Percentiles rank a stretch among this genome's conserved stretches.
Evolutionary conservation across 2,797 vertebrate genomes (phyloP).

Genomic region (Sebastes trivittatus): DNA sequence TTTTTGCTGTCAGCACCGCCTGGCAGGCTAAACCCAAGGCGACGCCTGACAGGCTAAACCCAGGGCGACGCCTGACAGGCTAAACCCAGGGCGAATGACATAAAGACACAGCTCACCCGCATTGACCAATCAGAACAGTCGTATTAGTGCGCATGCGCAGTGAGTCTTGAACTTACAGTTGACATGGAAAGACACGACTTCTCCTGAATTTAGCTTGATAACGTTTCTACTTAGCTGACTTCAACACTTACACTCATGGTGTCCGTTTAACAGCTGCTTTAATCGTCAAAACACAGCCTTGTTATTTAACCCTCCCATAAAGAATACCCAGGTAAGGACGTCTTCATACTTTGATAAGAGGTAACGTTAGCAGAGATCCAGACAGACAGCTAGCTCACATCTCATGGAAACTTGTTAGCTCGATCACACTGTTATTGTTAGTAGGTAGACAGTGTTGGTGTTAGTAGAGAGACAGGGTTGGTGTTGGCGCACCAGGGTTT

Average conservation of each 20-base stretch:
- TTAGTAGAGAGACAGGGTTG: not conserved
- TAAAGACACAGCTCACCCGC: rapidly evolving
- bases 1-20: not conserved
- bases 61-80: not conserved
- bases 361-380: not conserved
- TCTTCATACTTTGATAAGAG: conserved; percentile 6
- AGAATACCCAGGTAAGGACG: conserved; percentile 56
- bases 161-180: not conserved
- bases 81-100: not conserved
- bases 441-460: not conserved
- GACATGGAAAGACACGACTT: conserved; percentile 42
- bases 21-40: conserved; percentile 1
- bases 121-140: conserved; percentile 40
- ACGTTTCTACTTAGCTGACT: not conserved
- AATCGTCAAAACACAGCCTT: not conserved
- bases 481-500: not conserved
- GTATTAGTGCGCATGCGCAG: conserved; percentile 41
- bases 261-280: not conserved
- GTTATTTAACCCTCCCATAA: not conserved
- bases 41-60: not conserved
- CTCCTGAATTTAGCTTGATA: conserved; percentile 20
- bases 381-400: conserved; percentile 15
- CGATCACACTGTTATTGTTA: not conserved
- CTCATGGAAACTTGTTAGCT: conserved; percentile 45
- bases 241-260: conserved; percentile 1